Base-by-base conservation (phyloP, 2,888 invertebrate species). In the Tiphia femorata region DNA sequence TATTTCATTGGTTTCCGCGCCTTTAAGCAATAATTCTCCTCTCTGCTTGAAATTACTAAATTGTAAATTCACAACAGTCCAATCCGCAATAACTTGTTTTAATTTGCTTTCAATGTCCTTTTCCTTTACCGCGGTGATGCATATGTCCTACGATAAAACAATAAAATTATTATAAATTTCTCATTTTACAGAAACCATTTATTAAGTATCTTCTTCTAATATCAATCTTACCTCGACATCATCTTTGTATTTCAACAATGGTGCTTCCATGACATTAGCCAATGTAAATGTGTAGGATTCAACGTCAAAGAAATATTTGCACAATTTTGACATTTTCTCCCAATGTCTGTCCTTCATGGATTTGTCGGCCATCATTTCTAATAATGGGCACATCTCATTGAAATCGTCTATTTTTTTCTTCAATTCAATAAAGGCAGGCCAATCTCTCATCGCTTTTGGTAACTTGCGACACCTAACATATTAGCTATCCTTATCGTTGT, bases 361-460 rank as follows among this genome's bases (percentile, higher is more conserved):
- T 77, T 93, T 93, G 75, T 94, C 92, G 2, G 95, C 92, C 95
- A 96, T 95, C 65, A 95, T 75, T 79, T 95, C 94, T 21, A 96
- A 82, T 25, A 96, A 79, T 0, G 95, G 95, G 77, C 94, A 94
- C 6, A 92, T 92, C 81, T 95, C 91, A 77, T 92, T 95, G 80
- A 96, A 96, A 77, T 96, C 95, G 69, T 96, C 95, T 58, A 96
- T 95, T 84, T 94, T 95, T 63, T 90, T 90, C 78, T 94, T 95
- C 54, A 96, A 83, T 67, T 94, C 95, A 48, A 92, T 87, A 77
- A 86, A 96, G 0, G 96, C 95, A 0, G 93, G 93, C 95, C 95
- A 96, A 49, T 93, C 91, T 77, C 92, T 92, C 89, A 96, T 90
- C 0, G 88, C 94, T 80, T 89, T 92, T 0, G 96, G 96, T 44